phyloP scores from a whole-genome alignment of 2,113 vertebrate species.

The Reinhardtius hippoglossoides region DNA sequence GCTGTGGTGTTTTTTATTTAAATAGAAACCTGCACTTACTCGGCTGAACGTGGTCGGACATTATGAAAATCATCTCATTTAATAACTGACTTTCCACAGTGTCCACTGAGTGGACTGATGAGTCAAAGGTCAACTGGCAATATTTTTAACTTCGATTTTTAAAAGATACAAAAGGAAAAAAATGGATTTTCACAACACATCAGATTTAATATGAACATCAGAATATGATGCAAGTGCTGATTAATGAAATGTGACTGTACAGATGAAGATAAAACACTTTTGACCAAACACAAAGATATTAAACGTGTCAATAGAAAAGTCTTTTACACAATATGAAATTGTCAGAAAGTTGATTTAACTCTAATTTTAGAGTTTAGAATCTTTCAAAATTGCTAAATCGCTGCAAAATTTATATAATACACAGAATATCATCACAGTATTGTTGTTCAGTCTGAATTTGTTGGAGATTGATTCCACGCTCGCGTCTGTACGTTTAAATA shows the following conservation, averaged over 20 bases:
- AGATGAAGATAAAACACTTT: background rate
- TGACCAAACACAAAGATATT: background rate
- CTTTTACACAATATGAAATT: background rate
- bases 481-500: no score
- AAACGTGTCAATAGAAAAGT: background rate
- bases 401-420: no score
- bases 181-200: slow-evolving; percentile 1
- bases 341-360: background rate
- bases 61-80: slow-evolving; percentile 28
- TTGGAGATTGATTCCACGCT: no score
- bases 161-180: slow-evolving; percentile 12
- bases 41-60: background rate
- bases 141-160: slow-evolving; percentile 32
- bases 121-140: background rate
- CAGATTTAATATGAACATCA: no score
- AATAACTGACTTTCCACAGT: slow-evolving; percentile 13
- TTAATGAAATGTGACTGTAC: no score
- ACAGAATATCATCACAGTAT: no score
- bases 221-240: no score
- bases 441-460: no score
- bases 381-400: background rate
- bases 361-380: background rate
- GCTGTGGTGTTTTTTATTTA: slow-evolving; percentile 5
- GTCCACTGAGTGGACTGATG: slow-evolving; percentile 72
- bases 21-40: background rate